Percentiles rank a stretch among this genome's conserved stretches.
These are phyloP conservation scores for Ennomos quercinarius DNA, from an alignment of 2,888 invertebrate genomes.

Conservation along the genomic window DNA sequence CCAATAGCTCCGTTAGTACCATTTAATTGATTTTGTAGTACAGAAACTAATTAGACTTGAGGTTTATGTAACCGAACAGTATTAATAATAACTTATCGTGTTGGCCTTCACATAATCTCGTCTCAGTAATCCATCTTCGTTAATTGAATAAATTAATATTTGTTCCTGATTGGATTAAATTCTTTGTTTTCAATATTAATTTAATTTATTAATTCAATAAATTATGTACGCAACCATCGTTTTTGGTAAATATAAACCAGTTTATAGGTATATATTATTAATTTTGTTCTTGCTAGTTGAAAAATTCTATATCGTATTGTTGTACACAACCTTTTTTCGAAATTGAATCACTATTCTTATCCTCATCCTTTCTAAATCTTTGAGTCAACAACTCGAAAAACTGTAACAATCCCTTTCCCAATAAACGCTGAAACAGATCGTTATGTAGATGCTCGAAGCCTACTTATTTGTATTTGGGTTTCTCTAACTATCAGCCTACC, in stretches of 20 bases:
- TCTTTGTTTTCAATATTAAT: not conserved
- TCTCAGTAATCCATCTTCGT: constrained; percentile 59
- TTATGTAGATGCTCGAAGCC: constrained; percentile 39
- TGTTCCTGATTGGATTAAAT: constrained; percentile 9
- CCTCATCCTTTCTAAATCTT: constrained; percentile 12
- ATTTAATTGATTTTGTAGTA: constrained; percentile 81
- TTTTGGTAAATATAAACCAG: too few species aligned
- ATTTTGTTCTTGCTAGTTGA: not conserved
- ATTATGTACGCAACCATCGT: too few species aligned
- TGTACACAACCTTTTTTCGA: not conserved
- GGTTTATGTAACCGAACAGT: constrained; percentile 76
- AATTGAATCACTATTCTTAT: constrained; percentile 2
- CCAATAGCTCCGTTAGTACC: constrained; percentile 69
- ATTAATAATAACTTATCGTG: constrained; percentile 77
- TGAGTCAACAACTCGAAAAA: constrained; percentile 15
- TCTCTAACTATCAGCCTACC: constrained; percentile 58
- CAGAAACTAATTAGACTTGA: constrained; percentile 82
- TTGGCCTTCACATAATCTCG: constrained; percentile 67
- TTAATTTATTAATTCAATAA: not conserved
- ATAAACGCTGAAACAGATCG: constrained; percentile 38
- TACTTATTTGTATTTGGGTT: constrained; percentile 51
- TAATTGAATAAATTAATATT: constrained; percentile 62
- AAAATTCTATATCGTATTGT: too few species aligned
- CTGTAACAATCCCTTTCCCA: constrained; percentile 26
- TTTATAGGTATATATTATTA: not conserved